Base-by-base conservation (phyloP, 2,888 invertebrate species). In the Ariolimax columbianus region DNA sequence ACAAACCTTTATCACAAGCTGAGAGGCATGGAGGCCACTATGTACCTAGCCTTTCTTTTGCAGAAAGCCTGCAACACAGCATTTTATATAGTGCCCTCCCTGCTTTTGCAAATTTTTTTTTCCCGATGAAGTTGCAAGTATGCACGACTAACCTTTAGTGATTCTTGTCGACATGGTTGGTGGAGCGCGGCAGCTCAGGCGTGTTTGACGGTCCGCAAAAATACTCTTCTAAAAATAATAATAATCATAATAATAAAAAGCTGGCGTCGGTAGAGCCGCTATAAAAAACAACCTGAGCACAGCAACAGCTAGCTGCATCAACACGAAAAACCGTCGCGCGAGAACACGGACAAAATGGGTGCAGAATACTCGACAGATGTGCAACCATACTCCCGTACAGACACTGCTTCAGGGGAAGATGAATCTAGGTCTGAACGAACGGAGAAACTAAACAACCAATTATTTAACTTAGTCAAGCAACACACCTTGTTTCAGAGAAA, bases 301-400 rank as follows among this genome's bases (percentile, higher is more conserved):
- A 30, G 17, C 30, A 33, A 66, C 1, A 9, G 33, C 30, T 66
- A 33, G 66, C 30, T 23, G 6, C 73, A 43, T 43, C 30, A 43
- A 26, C 23, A 73, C 43, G 40, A 43, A 38, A 26, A 6, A 17
- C 73, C n/a, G n/a, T 4, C 40, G 4, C n/a, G n/a, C n/a, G n/a
- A n/a, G n/a, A 73, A 9, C 73, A 40, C 40, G 17, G 7, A n/a
- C 19, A 43, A 73, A n/a, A 30, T 9, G 7, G 6, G 73, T 33
- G 66, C 66, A 1, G 17, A 11, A 33, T 17, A 66, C 43, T 73
- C n/a, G 73, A 73, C 73, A 73, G 73, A 73, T 73, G 73, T 40
- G n/a, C n/a, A n/a, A 14, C 7, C 23, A 3, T 43, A 73, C 26
- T 73, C 6, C n/a, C 43, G 9, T 43, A 14, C n/a, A 73, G 40